Percentiles rank a stretch among this genome's conserved stretches.
Conservation (phyloP, 2,797 vertebrate genomes). For the Phataginus tetradactyla region DNA sequence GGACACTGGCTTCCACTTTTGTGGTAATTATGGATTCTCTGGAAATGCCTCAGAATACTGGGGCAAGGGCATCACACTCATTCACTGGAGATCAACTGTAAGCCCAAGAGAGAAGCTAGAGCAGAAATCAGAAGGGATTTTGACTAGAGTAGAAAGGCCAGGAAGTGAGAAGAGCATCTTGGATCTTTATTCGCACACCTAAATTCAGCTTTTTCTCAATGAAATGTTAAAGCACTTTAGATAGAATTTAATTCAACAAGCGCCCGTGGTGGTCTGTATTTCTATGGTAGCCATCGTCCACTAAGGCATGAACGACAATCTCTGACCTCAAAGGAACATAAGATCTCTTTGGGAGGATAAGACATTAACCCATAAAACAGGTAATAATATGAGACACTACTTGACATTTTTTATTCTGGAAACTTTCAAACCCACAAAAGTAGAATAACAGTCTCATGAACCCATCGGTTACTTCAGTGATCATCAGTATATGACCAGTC, state of each 20-base stretch:
- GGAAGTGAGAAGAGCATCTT: not conserved
- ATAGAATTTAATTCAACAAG: not conserved
- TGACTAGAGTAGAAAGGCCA: not conserved
- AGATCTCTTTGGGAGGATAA: not conserved
- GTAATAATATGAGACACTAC: not conserved
- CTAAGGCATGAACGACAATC: not conserved
- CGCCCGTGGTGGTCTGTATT: not conserved
- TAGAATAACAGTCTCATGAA: not conserved
- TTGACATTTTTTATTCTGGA: not conserved
- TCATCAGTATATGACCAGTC: not conserved
- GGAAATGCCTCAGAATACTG: not conserved
- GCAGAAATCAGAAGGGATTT: not conserved
- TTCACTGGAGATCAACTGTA: not conserved
- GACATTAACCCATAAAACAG: not conserved
- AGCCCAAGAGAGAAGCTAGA: not conserved
- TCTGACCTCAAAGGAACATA: not conserved
- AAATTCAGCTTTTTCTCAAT: not conserved
- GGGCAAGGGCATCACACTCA: not conserved
- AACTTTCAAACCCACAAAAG: not conserved
- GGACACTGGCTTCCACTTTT: not conserved
- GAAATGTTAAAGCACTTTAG: not conserved
- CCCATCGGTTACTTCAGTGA: not conserved
- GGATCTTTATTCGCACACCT: not conserved
- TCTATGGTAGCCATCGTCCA: not conserved
- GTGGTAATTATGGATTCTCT: not conserved